Base-by-base conservation (phyloP, 2,113 vertebrate genomes). In the Noturus placidus region DNA sequence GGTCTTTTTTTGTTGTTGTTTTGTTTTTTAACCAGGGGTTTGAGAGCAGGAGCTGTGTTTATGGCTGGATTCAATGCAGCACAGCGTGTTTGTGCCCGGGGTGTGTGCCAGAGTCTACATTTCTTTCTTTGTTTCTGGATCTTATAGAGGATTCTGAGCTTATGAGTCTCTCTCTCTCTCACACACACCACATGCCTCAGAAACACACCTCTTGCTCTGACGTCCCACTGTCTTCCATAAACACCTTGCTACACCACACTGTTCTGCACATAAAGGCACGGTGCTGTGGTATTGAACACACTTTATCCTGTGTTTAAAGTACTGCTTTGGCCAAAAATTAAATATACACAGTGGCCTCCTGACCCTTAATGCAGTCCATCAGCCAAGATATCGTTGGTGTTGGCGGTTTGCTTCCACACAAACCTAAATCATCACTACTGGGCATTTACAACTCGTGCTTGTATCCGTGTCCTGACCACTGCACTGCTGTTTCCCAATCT, bases 91-190 rank as follows among this genome's bases (percentile, higher is more conserved):
- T 74, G 70, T 25, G n/a, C 35, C 35, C 42, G 33, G 33, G 17
- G 19, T 38, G 7, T 72, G 38, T 67, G 38, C 38, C n/a, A 67
- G 14, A 70, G 5, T 70, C 35, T 38, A 3, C 1, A 38, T 72
- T 72, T 72, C 74, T 52, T 63, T 69, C 88, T 88, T 84, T 84
- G 86, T 76, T 86, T 46, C 83, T 46, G 65, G 85, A 70, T 70
- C 85, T 85, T 38, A 77, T 57, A 82, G 63, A 59, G 33, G 72
- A 89, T 90, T 83, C 72, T 25, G 38, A 50, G 77, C 25, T 52
- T 5, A n/a, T 69, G 59, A 52, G 30, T 52, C 25, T 30, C 50
- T 81, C 59, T 54, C 7, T 76, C 50, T 11, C 63, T 59, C 61
- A 76, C 72, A 76, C 33, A 72, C 33, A 35, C 65, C 38, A 76